Conservation (phyloP, 2,797 vertebrate species). For the Arremon aurantiirostris region DNA sequence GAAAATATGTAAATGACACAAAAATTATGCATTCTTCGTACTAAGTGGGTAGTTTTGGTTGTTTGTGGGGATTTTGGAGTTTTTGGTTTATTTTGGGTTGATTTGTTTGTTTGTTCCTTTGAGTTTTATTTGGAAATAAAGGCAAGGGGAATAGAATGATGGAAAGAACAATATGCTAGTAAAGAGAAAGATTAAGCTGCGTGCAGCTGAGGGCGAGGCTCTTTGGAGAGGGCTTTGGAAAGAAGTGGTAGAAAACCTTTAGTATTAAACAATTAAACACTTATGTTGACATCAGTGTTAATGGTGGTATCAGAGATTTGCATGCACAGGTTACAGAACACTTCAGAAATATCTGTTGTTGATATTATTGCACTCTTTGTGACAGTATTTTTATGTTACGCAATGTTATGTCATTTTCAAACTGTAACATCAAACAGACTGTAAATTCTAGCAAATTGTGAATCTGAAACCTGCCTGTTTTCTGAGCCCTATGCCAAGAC, state of each 20-base stretch:
- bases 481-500: background rate
- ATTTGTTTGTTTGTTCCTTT: background rate
- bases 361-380: background rate
- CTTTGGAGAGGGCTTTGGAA: background rate
- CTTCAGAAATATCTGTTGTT: background rate
- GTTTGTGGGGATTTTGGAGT: rapidly evolving
- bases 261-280: background rate
- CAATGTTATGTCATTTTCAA: background rate
- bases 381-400: background rate
- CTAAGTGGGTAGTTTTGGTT: background rate
- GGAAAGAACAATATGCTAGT: background rate
- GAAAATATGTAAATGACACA: background rate
- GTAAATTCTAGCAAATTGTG: background rate
- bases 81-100: background rate
- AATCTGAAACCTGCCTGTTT: background rate
- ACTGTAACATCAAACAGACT: background rate
- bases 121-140: background rate
- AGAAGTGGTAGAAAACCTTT: background rate
- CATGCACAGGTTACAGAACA: background rate
- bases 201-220: background rate
- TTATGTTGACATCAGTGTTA: background rate
- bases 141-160: background rate
- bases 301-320: background rate
- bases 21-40: background rate
- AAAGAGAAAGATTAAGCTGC: background rate